Evolutionary conservation across 2,888 invertebrate genomes (phyloP).

Genomic region (Thera britannica): DNA sequence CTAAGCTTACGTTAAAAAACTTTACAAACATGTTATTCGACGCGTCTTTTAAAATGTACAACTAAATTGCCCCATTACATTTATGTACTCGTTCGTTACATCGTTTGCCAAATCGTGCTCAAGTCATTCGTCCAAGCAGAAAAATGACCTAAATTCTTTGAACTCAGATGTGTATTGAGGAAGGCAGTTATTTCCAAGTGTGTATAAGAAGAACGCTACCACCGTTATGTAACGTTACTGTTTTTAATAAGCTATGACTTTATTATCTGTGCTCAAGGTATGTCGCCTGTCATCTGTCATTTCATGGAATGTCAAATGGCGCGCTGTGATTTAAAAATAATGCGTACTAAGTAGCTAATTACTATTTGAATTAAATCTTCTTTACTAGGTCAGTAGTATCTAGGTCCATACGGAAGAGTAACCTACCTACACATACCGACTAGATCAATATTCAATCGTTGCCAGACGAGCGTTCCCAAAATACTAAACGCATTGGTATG

Average conservation of each 20-base stretch:
- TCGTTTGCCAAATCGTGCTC: conserved; percentile 38
- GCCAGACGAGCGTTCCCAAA: conserved; percentile 13
- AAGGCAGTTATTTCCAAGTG: conserved; percentile 5
- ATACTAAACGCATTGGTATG: conserved; percentile 9
- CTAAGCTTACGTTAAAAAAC: neutral
- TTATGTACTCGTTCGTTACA: conserved; percentile 37
- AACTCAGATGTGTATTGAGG: conserved; percentile 20
- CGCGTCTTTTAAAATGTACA: conserved; percentile 2
- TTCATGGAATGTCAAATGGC: too few species aligned
- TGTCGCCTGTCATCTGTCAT: too few species aligned
- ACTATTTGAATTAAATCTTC: neutral
- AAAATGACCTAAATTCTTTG: conserved; percentile 40
- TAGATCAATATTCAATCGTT: conserved; percentile 16
- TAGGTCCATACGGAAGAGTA: neutral
- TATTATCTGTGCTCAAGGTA: too few species aligned
- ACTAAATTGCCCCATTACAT: conserved; percentile 14
- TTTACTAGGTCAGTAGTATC: neutral
- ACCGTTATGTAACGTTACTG: conserved; percentile 10
- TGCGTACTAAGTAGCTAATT: neutral
- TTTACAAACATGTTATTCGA: neutral
- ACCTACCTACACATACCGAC: conserved; percentile 4
- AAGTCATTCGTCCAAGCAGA: conserved; percentile 35
- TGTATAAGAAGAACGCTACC: neutral
- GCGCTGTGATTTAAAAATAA: too few species aligned
- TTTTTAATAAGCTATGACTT: neutral